Evolutionary conservation across 2,113 vertebrate genomes (phyloP), one percentile per base, ranked within the genome.

Genomic region (Oncorhynchus masou): DNA sequence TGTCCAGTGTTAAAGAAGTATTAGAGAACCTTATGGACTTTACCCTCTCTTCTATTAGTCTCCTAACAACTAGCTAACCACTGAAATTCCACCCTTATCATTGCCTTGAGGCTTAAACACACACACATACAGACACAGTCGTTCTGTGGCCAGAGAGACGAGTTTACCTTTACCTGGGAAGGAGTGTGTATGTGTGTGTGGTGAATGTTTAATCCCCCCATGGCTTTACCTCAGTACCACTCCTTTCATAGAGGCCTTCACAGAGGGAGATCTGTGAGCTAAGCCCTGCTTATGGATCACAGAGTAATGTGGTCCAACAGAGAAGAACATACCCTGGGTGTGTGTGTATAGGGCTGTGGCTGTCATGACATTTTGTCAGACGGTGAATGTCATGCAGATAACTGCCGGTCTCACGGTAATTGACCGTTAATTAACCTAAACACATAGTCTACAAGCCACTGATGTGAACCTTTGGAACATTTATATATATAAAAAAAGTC

Each of bases 191-290:
- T 31, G 15, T 54, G 74, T 73, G 57, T n/a, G 75, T 65, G 66
- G 79, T 81, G 60, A 86, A 81, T 81, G 64, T 77, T 83, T 83
- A 79, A 86, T 79, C 80, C n/a, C 51, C 51, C 15, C 13, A 79
- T 24, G 66, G 59, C 11, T 62, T 62, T 66, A 57, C 65, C 69
- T 69, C 34, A 34, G 57, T 27, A 45, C 29, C 66, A 71, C 48
- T 25, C 70, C 24, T 25, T 57, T 59, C 57, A 74, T 13, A 54
- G 1, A n/a, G 72, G 54, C 62, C 74, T 74, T 76, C 31, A 49
- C 39, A 66, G 45, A 15, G 2, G 20, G 22, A 31, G 29, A 64
- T 57, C 25, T 27, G 2, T 15, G 5, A 64, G 4, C 73, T 16
- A 73, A 48, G 5, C 60, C 3, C 49, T 48, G 11, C 34, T 73